Conservation (phyloP, 1,140 invertebrate genomes). For the Aphidius gifuensis region DNA sequence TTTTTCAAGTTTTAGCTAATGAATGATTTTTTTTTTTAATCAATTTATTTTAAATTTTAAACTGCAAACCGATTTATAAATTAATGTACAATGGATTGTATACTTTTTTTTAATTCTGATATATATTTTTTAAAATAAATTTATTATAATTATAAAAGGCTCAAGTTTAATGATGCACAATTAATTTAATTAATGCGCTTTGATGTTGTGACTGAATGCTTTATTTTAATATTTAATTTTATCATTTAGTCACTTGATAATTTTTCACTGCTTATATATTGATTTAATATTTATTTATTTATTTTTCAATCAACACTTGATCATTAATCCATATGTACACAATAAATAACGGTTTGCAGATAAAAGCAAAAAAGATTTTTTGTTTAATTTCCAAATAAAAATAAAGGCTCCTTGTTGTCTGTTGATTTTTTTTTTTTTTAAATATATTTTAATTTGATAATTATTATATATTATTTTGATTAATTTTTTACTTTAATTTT, state of each 20-base stretch:
- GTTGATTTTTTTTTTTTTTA: not conserved
- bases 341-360: slow-evolving; percentile 15
- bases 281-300: no score
- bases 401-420: no score
- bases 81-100: slow-evolving; percentile 10
- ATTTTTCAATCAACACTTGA: not conserved
- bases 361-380: not conserved
- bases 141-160: no score
- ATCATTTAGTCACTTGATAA: no score
- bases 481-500: not conserved
- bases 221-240: slow-evolving; percentile 8
- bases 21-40: slow-evolving; percentile 6
- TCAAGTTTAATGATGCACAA: no score
- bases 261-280: no score
- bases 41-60: not conserved
- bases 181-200: slow-evolving; percentile 10
- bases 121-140: not conserved
- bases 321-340: not conserved
- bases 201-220: slow-evolving; percentile 23
- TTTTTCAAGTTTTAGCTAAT: not conserved
- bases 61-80: slow-evolving; percentile 22
- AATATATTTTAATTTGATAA: not conserved
- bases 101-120: no score
- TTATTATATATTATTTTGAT: slow-evolving; percentile 1
- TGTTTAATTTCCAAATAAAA: no score